Evolutionary conservation across 2,113 vertebrate species (phyloP).

Genomic region (Hippocampus barbouri): DNA sequence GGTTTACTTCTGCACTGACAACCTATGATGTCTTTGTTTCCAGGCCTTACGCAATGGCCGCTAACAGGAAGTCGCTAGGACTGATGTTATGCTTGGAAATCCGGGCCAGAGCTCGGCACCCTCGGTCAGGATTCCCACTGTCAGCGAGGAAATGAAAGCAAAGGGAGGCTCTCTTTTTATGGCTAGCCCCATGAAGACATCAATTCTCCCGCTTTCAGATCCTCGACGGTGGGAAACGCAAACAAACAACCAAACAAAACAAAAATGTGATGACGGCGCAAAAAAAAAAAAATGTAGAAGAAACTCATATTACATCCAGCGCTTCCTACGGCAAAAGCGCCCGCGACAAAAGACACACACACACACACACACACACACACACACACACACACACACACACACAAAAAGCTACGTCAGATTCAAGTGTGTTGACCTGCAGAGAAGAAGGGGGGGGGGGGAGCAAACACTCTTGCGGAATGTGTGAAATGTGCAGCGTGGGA

Average conservation of each 20-base stretch:
- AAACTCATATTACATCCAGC: neutral
- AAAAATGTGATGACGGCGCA: constrained; percentile 62
- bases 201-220: constrained; percentile 38
- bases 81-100: constrained; percentile 59
- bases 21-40: constrained; percentile 49
- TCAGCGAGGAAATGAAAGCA: constrained; percentile 67
- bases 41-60: constrained; percentile 53
- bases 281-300: constrained; percentile 50
- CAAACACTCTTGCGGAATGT: constrained; percentile 64
- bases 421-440: constrained; percentile 43
- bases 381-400: constrained; percentile 3
- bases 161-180: constrained; percentile 58
- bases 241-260: constrained; percentile 4
- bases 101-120: constrained; percentile 40
- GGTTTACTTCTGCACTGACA: constrained; percentile 21
- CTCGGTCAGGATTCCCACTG: constrained; percentile 62
- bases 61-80: constrained; percentile 65
- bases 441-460: constrained; percentile 40
- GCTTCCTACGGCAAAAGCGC: neutral
- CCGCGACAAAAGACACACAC: constrained; percentile 13
- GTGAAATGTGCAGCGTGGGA: constrained; percentile 69
- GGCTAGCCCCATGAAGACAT: constrained; percentile 51
- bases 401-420: constrained; percentile 22
- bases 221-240: neutral
- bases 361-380: neutral